Conservation (phyloP, 2,888 invertebrate genomes). For the Epistrophe grossulariae region DNA sequence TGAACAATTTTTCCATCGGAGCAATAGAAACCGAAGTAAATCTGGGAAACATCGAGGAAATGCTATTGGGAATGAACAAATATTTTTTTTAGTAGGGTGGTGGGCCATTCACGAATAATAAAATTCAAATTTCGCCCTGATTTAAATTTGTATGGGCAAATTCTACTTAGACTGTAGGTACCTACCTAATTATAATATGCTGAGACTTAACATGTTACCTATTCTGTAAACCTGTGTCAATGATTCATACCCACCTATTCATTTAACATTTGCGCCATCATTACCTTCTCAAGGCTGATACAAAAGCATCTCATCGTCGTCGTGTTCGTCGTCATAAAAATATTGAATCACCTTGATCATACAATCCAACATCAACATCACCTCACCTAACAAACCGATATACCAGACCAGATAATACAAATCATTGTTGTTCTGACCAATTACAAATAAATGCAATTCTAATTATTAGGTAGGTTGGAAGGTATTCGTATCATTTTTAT, state of each 20-base stretch:
- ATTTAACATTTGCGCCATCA: constrained; percentile 21
- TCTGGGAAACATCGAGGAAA: too few relatives aligned
- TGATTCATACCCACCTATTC: neutral
- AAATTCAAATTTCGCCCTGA: too few relatives aligned
- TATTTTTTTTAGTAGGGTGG: too few relatives aligned
- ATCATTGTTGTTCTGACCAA: constrained; percentile 10
- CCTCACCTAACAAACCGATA: neutral
- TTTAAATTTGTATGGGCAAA: too few relatives aligned
- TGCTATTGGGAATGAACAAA: too few relatives aligned
- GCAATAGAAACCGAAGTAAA: too few relatives aligned
- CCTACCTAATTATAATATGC: too few relatives aligned
- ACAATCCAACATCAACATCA: neutral
- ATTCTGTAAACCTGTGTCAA: neutral
- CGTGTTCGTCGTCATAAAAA: neutral
- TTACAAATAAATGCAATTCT: constrained; percentile 8
- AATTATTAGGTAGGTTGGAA: neutral
- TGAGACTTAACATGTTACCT: too few relatives aligned
- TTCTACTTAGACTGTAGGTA: too few relatives aligned
- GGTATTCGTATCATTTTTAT: neutral
- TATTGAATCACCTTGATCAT: constrained; percentile 30
- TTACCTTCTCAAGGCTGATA: constrained; percentile 5
- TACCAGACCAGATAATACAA: neutral
- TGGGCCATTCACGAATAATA: too few relatives aligned
- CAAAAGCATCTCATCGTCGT: constrained; percentile 6
- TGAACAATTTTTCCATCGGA: too few relatives aligned